These are phyloP conservation scores for Lepus townsendii DNA, from an alignment of 2,797 vertebrate genomes.

Conservation along the genomic window DNA sequence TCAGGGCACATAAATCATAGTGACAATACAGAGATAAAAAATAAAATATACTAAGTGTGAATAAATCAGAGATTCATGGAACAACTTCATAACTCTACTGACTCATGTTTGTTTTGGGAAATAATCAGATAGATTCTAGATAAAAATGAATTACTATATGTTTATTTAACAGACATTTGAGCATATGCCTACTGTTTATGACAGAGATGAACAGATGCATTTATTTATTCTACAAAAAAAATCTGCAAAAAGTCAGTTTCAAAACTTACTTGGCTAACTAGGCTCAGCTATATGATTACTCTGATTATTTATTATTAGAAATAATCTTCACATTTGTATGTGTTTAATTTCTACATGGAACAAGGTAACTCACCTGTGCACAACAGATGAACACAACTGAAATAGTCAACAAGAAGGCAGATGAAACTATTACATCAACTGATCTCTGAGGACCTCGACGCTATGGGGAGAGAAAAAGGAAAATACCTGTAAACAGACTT, in stretches of 20 bases:
- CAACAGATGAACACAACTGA: conserved; percentile 99
- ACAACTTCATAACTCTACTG: conserved; percentile 29
- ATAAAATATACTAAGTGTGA: conserved; percentile 18
- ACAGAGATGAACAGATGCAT: neutral
- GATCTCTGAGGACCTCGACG: conserved; percentile 98
- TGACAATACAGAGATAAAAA: conserved; percentile 45
- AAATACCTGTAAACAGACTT: conserved; percentile 2
- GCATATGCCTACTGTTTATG: neutral
- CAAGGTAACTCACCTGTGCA: conserved; percentile 93
- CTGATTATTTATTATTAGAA: conserved; percentile 48
- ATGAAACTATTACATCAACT: conserved; percentile 98
- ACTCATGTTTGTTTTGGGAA: conserved; percentile 21
- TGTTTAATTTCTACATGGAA: conserved; percentile 18
- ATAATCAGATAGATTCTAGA: neutral
- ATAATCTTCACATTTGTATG: neutral
- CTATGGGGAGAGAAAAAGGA: conserved; percentile 88
- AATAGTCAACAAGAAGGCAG: conserved; percentile 97
- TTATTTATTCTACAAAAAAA: conserved; percentile 43
- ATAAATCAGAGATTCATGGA: conserved; percentile 1
- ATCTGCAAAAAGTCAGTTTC: conserved; percentile 22
- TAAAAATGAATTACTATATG: conserved; percentile 22
- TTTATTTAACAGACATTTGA: conserved; percentile 30
- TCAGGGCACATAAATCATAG: conserved; percentile 6
- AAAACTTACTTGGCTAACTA: neutral
- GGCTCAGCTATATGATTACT: conserved; percentile 35